Evolutionary conservation across 2,797 vertebrate genomes (phyloP).

Genomic region (Danio tinwini): DNA sequence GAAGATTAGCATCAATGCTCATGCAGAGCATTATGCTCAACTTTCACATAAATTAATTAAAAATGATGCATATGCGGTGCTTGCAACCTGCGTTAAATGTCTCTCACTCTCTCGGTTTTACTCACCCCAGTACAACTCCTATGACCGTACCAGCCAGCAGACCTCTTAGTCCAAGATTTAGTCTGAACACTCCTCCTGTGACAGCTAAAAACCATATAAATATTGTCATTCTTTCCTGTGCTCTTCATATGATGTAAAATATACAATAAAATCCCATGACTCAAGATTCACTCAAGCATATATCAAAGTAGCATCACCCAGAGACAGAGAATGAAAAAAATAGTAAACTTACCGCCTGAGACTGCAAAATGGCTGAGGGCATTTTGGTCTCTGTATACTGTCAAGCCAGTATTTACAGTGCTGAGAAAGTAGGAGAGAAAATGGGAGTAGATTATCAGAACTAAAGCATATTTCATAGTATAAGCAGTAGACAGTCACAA

Average conservation of each 20-base stretch:
- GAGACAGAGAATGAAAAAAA: background rate
- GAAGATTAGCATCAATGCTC: too few relatives aligned
- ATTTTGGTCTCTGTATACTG: conserved; percentile 83
- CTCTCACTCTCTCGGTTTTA: background rate
- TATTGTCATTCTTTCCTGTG: background rate
- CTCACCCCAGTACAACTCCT: conserved; percentile 87
- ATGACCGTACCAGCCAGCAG: conserved; percentile 83
- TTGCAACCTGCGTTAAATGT: background rate
- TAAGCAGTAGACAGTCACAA: too few relatives aligned
- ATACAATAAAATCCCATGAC: background rate
- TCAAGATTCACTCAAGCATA: background rate
- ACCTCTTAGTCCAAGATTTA: conserved; percentile 86
- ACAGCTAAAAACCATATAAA: conserved; percentile 74
- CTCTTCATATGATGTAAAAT: background rate
- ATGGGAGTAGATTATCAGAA: background rate
- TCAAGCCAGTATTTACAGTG: conserved; percentile 82
- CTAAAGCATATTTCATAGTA: background rate
- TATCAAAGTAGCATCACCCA: background rate
- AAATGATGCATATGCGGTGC: too few relatives aligned
- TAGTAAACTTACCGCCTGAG: conserved; percentile 87
- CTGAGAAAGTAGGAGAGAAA: conserved; percentile 68
- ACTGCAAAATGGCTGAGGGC: conserved; percentile 80
- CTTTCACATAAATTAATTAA: too few relatives aligned
- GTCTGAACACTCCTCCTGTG: conserved; percentile 88
- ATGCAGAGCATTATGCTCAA: too few relatives aligned